Evolutionary conservation across 2,797 vertebrate genomes (phyloP), one percentile per base, ranked within the genome.

Genomic region (Vipera latastei): DNA sequence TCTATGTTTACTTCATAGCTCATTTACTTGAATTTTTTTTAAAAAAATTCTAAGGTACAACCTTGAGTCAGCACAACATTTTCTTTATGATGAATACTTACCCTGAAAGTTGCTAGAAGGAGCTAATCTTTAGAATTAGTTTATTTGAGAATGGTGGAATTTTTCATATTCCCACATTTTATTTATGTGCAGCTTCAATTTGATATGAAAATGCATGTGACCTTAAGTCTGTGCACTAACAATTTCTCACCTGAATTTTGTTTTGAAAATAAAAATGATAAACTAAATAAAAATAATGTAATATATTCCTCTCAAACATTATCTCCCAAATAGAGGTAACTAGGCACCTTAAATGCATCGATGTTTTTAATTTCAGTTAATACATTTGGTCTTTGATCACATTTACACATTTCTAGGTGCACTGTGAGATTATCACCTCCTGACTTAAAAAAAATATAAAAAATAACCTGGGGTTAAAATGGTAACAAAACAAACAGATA

Each of bases 11-110:
- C 48, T 91, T 57, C 44, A 56, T 59, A 87, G 44, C 59, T 90
- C 59, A 89, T 73, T 48, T 91, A 53, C 86, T 88, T 93, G 32
- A 86, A 69, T 92, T 94, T 63, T 94, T 63, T 83, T 48, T 53
- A 59, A 61, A 89, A 61, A 89, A 69, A 55, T 48, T 90, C 22
- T 26, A 88, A 28, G 18, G 83, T 3, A 0, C 12, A 90, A 51
- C 0, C 56, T 6, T 91, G 93, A 93, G 65, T 95, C 93, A 93
- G 0, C 1, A 65, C 32, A 57, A 32, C 5, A 0, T 57, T 87
- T 25, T 25, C 38, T 44, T 65, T 55, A 83, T 48, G 73, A 83
- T 44, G 73, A 48, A 25, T 83, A 83, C 44, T 83, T 48, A 48
- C 44, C 2, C 0, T 32, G 20, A 38, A 86, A 65, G 44, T 48